Evolutionary conservation across 2,888 invertebrate species (phyloP), one percentile per base, ranked within the genome.

Genomic region (Schrankia costaestrigalis): DNA sequence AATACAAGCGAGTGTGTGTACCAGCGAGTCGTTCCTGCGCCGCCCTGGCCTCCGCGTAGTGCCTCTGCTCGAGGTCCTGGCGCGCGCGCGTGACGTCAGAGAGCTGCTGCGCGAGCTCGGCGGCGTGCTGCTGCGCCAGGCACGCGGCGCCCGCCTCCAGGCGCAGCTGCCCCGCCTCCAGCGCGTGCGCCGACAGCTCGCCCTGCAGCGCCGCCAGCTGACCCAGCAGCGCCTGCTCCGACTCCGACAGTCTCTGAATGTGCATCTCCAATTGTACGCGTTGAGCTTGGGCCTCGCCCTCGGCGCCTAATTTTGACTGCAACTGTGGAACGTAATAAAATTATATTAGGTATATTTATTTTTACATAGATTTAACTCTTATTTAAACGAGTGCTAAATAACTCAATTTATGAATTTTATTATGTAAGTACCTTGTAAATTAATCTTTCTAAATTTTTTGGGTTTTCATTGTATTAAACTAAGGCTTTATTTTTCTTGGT

Each of bases 181-280:
- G 52, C 39, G 63, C 75, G 37, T 70, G 76, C 47, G 74, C 79
- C 39, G 38, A 62, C 50, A 71, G 58, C 47, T 85, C 83, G 31
- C 67, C 69, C 52, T 89, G 89, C 56, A 89, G 81, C 44, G 80
- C 87, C 2, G 77, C 67, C 47, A 89, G 70, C 56, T 92, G 89
- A 56, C 57, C 70, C 48, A 82, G 18, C 33, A 83, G 57, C 9
- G 65, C 59, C 17, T 71, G 73, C 49, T 86, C 84, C 41, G 78
- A 31, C 83, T 82, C 63, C 1, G 3, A 90, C 52, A 91, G 79
- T 56, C 90, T 89, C 42, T 90, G 88, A 33, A 93, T 89, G 53
- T 91, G 91, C 60, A 91, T 79, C 55, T 93, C 93, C 74, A 92
- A 74, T 58, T 93, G 92, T 35, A 91, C 90, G 10, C 90, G 81